phyloP scores from a whole-genome alignment of 2,113 vertebrate genomes.

The Phainopepla nitens region DNA sequence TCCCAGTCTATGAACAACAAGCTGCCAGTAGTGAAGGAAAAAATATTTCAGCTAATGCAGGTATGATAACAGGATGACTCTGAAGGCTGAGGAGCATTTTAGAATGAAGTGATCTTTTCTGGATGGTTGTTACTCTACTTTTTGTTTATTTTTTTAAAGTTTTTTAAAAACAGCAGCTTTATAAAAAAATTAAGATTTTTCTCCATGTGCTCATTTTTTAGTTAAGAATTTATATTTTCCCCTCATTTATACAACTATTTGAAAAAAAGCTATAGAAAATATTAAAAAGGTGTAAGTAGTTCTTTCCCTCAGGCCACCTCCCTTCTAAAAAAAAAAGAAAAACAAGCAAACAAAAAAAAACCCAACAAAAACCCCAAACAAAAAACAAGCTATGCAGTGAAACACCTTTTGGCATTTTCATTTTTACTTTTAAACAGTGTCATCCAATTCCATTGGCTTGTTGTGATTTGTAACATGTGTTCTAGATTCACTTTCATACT shows the following conservation, averaged over 20 bases:
- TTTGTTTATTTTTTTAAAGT: fast-evolving
- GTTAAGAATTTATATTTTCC: background rate
- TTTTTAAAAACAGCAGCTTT: background rate
- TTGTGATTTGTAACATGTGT: background rate
- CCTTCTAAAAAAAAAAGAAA: background rate
- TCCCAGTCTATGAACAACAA: constrained; percentile 81
- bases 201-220: background rate
- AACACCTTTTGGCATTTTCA: background rate
- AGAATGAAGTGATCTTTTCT: background rate
- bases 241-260: background rate
- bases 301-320: background rate
- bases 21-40: constrained; percentile 75
- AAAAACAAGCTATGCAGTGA: background rate
- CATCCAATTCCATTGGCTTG: background rate
- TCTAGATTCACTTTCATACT: background rate
- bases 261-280: background rate
- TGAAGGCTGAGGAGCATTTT: background rate
- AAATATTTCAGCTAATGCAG: constrained; percentile 75
- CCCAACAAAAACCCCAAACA: background rate
- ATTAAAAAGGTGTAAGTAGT: background rate
- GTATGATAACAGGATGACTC: constrained; percentile 33
- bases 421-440: background rate
- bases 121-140: background rate
- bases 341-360: background rate
- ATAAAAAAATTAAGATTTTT: background rate